phyloP scores from a whole-genome alignment of 2,113 vertebrate species.

The Reinhardtius hippoglossoides region DNA sequence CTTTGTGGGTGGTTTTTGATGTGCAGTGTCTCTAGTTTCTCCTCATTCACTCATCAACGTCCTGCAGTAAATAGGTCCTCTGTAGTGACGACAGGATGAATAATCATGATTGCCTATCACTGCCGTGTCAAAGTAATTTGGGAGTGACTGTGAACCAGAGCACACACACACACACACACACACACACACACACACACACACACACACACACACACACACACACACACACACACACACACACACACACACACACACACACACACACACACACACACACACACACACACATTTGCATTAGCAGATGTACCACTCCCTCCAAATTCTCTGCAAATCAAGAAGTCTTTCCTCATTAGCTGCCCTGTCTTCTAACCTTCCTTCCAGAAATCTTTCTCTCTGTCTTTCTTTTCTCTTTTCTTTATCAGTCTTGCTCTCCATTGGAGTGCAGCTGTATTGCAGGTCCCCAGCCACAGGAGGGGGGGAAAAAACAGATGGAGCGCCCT shows the following conservation, averaged over 20 bases:
- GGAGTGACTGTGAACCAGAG: conserved; percentile 53
- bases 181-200: no score
- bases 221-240: not conserved
- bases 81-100: conserved; percentile 70
- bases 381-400: not conserved
- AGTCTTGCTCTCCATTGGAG: conserved; percentile 20
- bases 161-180: not conserved
- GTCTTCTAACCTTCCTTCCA: conserved; percentile 28
- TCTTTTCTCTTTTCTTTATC: conserved; percentile 22
- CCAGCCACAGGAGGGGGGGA: conserved; percentile 35
- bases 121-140: conserved; percentile 73
- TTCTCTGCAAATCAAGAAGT: conserved; percentile 57
- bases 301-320: conserved; percentile 34
- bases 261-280: conserved; percentile 18
- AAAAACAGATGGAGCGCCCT: conserved; percentile 51
- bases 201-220: conserved; percentile 9
- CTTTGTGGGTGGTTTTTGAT: conserved; percentile 73
- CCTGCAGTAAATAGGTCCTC: conserved; percentile 65
- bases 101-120: conserved; percentile 74
- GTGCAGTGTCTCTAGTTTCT: conserved; percentile 50
- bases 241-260: conserved; percentile 17
- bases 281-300: conserved; percentile 13
- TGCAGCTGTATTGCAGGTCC: conserved; percentile 62
- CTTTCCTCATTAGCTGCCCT: conserved; percentile 43
- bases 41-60: conserved; percentile 53